phyloP scores from a whole-genome alignment of 2,113 vertebrate genomes.

The Melospiza melodia region DNA sequence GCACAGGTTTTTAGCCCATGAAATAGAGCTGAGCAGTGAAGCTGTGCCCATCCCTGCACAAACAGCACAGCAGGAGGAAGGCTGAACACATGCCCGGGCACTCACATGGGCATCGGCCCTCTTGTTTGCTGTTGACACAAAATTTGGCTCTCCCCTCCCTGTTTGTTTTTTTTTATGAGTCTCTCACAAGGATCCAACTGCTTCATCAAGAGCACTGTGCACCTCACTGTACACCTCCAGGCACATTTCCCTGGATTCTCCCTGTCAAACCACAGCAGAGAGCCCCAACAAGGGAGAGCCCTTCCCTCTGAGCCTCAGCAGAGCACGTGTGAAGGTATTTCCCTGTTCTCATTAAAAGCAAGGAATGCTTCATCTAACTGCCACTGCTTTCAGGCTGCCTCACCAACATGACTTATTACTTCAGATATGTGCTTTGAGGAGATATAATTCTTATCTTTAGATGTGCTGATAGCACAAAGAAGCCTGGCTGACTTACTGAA shows the following conservation, averaged over 20 bases:
- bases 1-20: background rate
- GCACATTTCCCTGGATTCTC: background rate
- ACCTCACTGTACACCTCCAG: background rate
- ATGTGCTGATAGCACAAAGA: constrained; percentile 43
- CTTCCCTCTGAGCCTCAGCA: background rate
- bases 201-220: background rate
- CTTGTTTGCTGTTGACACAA: background rate
- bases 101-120: background rate
- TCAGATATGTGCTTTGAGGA: constrained; percentile 9
- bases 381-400: constrained; percentile 2
- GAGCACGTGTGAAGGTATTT: background rate
- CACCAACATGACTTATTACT: background rate
- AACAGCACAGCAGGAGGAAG: background rate
- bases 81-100: background rate
- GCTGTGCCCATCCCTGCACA: background rate
- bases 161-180: background rate
- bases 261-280: background rate
- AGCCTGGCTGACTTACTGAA: constrained; percentile 18
- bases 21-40: background rate
- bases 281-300: background rate
- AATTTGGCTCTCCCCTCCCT: background rate
- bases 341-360: background rate
- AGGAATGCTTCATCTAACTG: constrained; percentile 10
- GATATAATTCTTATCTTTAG: constrained; percentile 49
- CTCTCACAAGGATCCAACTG: background rate